A percentile compares a stretch with the other conserved stretches of the same genome.
phyloP scores from a whole-genome alignment of 2,888 invertebrate genomes.

The Boloria selene region DNA sequence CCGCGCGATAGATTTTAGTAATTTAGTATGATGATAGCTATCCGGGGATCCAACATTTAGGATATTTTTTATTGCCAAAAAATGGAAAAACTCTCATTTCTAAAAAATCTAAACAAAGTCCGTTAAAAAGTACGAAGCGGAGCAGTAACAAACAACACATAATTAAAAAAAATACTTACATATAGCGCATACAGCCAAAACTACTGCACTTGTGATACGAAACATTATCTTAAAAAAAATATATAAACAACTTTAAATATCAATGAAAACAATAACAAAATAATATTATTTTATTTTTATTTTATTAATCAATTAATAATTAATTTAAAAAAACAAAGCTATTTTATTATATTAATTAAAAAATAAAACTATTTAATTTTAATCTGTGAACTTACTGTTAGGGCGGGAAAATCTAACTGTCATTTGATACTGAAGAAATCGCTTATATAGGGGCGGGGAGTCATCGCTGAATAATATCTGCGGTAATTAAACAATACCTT shows the following conservation, averaged over 20 bases:
- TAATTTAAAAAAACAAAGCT: background rate
- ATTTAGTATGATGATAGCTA: too few relatives aligned
- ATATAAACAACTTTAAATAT: background rate
- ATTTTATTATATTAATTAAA: background rate
- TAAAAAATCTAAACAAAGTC: too few relatives aligned
- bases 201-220: background rate
- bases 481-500: conserved; percentile 15
- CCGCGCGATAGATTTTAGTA: too few relatives aligned
- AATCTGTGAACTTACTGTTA: conserved; percentile 11
- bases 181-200: conserved; percentile 3
- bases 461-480: conserved; percentile 22
- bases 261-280: background rate
- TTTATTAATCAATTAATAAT: background rate
- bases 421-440: conserved; percentile 1
- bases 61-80: too few relatives aligned
- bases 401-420: conserved; percentile 12
- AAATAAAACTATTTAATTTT: conserved; percentile 3
- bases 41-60: too few relatives aligned
- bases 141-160: too few relatives aligned
- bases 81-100: too few relatives aligned
- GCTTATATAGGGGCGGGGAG: conserved; percentile 19
- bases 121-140: too few relatives aligned
- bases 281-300: background rate
- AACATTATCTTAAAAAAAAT: background rate
- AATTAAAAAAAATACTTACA: conserved; percentile 6